Evolutionary conservation across 2,888 invertebrate species (phyloP).

Genomic region (Synergus laeviventris): DNA sequence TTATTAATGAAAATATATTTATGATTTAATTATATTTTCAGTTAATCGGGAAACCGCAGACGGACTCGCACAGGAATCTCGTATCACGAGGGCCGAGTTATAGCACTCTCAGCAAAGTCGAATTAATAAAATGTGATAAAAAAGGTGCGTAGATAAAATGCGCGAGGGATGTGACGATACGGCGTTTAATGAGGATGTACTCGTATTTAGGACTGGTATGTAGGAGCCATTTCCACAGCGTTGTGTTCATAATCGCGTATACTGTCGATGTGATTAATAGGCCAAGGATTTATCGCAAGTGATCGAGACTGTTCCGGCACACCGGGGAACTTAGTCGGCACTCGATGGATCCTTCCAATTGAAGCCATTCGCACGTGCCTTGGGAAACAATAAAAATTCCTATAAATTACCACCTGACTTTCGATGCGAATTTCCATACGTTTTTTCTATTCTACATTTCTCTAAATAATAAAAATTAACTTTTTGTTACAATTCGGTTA

Average conservation of each 20-base stretch:
- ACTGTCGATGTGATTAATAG: conserved; percentile 56
- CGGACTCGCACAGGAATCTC: background rate
- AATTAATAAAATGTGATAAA: conserved; percentile 69
- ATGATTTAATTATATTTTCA: background rate
- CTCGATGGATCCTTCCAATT: conserved; percentile 10
- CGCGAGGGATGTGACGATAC: conserved; percentile 57
- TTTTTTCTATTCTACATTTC: too few species aligned
- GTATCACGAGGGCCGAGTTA: conserved; percentile 3
- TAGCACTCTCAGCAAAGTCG: conserved; percentile 59
- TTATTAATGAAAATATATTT: background rate
- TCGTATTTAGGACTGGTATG: conserved; percentile 63
- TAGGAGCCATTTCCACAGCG: conserved; percentile 59
- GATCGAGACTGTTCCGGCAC: conserved; percentile 29
- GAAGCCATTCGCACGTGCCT: background rate
- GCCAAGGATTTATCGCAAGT: conserved; percentile 51
- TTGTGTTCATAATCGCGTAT: conserved; percentile 52
- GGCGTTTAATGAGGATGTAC: conserved; percentile 74
- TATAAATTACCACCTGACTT: too few species aligned
- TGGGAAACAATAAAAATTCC: conserved; percentile 7
- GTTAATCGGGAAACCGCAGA: background rate
- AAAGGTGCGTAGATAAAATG: conserved; percentile 54
- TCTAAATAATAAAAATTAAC: background rate
- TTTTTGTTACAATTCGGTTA: too few species aligned
- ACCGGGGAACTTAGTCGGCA: conserved; percentile 11
- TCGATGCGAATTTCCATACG: too few species aligned